Base-by-base conservation (phyloP, 2,113 vertebrate genomes). In the Pedionomus torquatus region DNA sequence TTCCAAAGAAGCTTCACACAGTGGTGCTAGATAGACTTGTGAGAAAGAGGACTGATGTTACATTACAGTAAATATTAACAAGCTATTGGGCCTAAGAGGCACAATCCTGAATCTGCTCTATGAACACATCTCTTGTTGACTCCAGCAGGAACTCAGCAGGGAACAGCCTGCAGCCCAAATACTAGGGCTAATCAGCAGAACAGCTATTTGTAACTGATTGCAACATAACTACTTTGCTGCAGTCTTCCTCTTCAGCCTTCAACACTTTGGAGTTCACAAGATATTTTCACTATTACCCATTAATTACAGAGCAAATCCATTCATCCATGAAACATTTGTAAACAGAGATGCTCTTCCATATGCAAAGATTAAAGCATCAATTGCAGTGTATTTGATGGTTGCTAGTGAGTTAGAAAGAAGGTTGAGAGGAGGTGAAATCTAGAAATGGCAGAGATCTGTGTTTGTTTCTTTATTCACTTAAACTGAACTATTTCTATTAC, bases 1-100 rank as follows among this genome's bases (percentile, higher is more conserved):
- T 88, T 84, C 89, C 69, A 57, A 94, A 88, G 87, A 85, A 85
- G 52, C 54, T 86, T 83, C 90, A 89, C n/a, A 25, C 46, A 61
- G 71, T 1, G 1, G 21, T 58, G 55, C 72, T 37, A 39, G 24
- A 25, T 33, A 72, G 35, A 55, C n/a, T 44, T 90, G 70, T 66
- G 39, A 91, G 91, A 64, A 95, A 96, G 64, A 61, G 18, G 55
- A 60, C 18, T 41, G 37, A 82, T 20, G 28, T 24, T 63, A 71
- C 39, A 35, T 37, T 68, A 79, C 88, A 88, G 30, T 21, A 96
- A 82, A 81, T 65, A 86, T 46, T 84, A 83, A 63, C n/a, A 81
- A 79, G 58, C 31, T 87, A 5, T n/a, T 58, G 49, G 21, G 13
- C 49, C 37, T 43, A 9, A 83, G 63, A 20, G 19, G 24, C 39